Evolutionary conservation across 2,888 invertebrate species (phyloP).

Genomic region (Andrena haemorrhoa): DNA sequence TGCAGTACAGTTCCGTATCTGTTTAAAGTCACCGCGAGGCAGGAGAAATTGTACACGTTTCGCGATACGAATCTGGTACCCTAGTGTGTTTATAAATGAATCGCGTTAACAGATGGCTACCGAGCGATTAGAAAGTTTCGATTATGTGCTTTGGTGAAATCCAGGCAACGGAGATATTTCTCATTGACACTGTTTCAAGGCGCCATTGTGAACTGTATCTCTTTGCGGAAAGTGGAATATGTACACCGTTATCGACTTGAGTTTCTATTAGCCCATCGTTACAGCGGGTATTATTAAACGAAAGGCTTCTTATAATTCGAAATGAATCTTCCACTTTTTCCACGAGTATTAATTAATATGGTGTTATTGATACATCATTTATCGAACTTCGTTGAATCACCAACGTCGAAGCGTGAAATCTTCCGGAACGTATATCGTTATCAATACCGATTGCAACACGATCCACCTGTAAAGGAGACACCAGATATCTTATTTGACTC

Average conservation of each 20-base stretch:
- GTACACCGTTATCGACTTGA: slow-evolving; percentile 14
- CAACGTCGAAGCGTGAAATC: slow-evolving; percentile 17
- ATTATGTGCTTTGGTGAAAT: slow-evolving; percentile 48
- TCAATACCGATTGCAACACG: slow-evolving; percentile 59
- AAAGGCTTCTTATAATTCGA: too few relatives aligned
- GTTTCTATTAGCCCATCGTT: neutral
- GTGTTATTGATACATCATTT: neutral
- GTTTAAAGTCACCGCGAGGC: neutral
- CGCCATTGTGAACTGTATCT: slow-evolving; percentile 27
- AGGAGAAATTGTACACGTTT: slow-evolving; percentile 22
- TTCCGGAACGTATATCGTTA: slow-evolving; percentile 41
- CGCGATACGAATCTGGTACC: slow-evolving; percentile 13
- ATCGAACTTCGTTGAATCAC: slow-evolving; percentile 17
- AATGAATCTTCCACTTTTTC: neutral
- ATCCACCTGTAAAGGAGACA: slow-evolving; percentile 65
- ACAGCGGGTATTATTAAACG: neutral
- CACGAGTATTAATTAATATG: neutral
- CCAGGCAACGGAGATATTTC: slow-evolving; percentile 38
- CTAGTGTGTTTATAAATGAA: slow-evolving; percentile 8
- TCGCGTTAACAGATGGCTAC: slow-evolving; percentile 40
- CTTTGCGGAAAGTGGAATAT: slow-evolving; percentile 37
- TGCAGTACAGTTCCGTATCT: neutral
- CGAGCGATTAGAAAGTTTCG: slow-evolving; percentile 51
- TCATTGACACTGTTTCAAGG: slow-evolving; percentile 45
- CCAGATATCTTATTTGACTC: slow-evolving; percentile 62